Evolutionary conservation across 2,113 vertebrate species (phyloP).

Genomic region (Lates calcarifer): DNA sequence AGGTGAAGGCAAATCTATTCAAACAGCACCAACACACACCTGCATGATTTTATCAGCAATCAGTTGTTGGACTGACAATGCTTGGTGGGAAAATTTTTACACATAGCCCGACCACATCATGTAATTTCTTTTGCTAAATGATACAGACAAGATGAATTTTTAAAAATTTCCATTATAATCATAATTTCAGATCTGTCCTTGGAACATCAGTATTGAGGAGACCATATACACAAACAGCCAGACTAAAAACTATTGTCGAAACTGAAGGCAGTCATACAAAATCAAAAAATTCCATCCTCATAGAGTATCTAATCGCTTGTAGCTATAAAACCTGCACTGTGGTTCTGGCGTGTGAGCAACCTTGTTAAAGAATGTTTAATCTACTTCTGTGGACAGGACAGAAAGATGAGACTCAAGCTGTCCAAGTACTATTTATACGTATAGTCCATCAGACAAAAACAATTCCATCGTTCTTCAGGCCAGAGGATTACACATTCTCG

Average conservation of each 20-base stretch:
- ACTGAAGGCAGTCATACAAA: neutral
- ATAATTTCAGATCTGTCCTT: neutral
- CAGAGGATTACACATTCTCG: conserved; percentile 4
- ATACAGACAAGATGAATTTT: neutral
- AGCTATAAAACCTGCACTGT: neutral
- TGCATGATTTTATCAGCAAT: too few relatives aligned
- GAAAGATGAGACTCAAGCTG: conserved; percentile 3
- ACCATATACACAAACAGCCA: neutral
- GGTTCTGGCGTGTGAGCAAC: neutral
- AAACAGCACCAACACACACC: too few relatives aligned
- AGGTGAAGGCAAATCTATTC: too few relatives aligned
- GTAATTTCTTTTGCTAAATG: neutral
- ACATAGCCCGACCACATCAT: too few relatives aligned
- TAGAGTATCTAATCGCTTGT: neutral
- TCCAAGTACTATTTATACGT: conserved; percentile 27
- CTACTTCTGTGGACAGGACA: neutral
- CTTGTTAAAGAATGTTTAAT: conserved; percentile 1
- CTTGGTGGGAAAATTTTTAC: too few relatives aligned
- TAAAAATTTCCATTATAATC: neutral
- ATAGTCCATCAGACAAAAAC: conserved; percentile 39
- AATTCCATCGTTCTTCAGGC: conserved; percentile 6
- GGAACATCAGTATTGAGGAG: neutral
- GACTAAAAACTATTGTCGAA: too few relatives aligned
- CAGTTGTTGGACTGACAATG: too few relatives aligned
- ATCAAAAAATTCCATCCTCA: too few relatives aligned